phyloP scores from a whole-genome alignment of 2,797 vertebrate genomes.

The Rhinogobio ventralis region DNA sequence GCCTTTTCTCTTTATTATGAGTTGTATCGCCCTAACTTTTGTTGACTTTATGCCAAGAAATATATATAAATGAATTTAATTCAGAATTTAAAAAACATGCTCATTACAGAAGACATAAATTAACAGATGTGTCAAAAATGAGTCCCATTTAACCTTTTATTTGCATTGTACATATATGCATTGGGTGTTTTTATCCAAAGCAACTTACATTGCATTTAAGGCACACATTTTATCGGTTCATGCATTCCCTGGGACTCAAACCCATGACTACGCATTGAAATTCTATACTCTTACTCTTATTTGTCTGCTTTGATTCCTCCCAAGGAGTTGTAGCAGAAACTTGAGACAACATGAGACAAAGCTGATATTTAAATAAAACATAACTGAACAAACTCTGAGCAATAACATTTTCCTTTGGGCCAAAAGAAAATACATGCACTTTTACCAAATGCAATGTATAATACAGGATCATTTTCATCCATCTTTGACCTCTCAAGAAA shows the following conservation, averaged over 20 bases:
- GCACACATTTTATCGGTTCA: neutral
- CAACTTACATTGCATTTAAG: too few species aligned
- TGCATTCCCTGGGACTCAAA: neutral
- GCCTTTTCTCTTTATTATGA: neutral
- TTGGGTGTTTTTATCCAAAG: neutral
- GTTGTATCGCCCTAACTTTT: neutral
- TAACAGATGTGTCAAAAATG: neutral
- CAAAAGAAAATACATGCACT: slow-evolving; percentile 3
- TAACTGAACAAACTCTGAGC: neutral
- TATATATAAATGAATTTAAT: neutral
- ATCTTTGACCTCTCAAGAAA: slow-evolving; percentile 3
- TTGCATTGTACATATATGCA: neutral
- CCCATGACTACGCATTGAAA: neutral
- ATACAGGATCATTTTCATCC: slow-evolving; percentile 13
- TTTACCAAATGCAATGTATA: slow-evolving; percentile 35
- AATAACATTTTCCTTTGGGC: neutral
- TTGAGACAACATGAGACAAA: neutral
- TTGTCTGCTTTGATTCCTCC: neutral
- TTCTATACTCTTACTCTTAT: neutral
- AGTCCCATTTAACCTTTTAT: neutral
- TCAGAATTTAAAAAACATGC: neutral
- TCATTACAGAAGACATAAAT: neutral
- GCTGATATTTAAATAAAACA: slow-evolving; percentile 8
- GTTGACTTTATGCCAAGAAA: neutral
- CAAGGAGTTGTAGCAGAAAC: neutral